Evolutionary conservation across 2,797 vertebrate genomes (phyloP).

Genomic region (Steatocranus sp.): DNA sequence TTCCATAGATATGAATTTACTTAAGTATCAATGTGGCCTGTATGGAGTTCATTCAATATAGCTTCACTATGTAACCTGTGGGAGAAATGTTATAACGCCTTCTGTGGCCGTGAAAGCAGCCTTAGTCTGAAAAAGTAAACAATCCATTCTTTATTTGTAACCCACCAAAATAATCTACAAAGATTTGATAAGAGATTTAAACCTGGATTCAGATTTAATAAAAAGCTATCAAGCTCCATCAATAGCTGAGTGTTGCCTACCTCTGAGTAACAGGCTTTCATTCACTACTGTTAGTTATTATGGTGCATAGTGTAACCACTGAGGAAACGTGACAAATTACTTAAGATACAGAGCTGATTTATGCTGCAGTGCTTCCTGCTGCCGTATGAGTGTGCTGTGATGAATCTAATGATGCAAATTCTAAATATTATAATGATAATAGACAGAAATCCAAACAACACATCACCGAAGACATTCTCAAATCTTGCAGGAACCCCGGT

Average conservation of each 20-base stretch:
- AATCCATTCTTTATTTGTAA: background rate
- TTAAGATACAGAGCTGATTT: background rate
- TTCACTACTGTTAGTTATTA: background rate
- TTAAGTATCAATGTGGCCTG: background rate
- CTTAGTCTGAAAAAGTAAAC: background rate
- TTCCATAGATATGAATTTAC: background rate
- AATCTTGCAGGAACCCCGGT: background rate
- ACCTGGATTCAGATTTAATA: background rate
- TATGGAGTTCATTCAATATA: background rate
- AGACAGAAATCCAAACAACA: background rate
- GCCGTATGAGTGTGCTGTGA: background rate
- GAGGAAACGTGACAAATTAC: background rate
- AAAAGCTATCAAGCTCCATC: background rate
- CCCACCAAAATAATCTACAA: background rate
- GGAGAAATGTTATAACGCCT: background rate
- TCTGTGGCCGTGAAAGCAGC: background rate
- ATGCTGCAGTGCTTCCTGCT: background rate
- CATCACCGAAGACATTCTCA: background rate
- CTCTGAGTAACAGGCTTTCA: background rate
- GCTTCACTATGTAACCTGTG: background rate
- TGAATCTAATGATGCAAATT: background rate
- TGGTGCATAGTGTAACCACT: background rate
- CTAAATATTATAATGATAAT: background rate
- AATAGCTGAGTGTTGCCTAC: background rate
- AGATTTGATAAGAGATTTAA: background rate